Percentiles rank a stretch among this genome's conserved stretches.
These are phyloP conservation scores for Branchipolynoe longqiensis DNA, from an alignment of 2,888 invertebrate genomes.

Conservation along the genomic window DNA sequence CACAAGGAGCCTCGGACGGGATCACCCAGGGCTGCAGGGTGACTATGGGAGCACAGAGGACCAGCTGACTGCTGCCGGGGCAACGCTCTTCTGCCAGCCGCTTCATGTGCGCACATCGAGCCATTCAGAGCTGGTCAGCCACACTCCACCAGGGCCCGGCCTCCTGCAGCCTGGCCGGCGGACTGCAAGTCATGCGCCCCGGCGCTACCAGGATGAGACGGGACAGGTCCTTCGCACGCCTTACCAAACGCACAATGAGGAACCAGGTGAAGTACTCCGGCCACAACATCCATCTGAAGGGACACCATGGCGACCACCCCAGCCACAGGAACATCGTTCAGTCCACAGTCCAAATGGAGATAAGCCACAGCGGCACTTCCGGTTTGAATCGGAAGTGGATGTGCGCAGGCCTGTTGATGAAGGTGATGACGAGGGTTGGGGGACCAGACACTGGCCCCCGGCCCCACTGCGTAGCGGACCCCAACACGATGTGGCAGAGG, in stretches of 20 bases:
- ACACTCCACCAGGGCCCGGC: slow-evolving; percentile 2
- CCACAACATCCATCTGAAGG: too few species aligned
- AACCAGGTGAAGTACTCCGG: too few species aligned
- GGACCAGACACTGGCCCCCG: neutral
- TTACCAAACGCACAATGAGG: too few species aligned
- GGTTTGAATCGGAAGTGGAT: slow-evolving; percentile 21
- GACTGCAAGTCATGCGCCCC: neutral
- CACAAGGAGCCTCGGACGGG: neutral
- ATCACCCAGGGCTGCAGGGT: neutral
- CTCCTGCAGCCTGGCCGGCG: slow-evolving; percentile 23
- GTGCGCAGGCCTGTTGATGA: neutral
- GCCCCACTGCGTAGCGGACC: too few species aligned
- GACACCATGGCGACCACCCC: too few species aligned
- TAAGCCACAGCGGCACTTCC: neutral
- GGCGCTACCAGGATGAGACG: slow-evolving; percentile 5
- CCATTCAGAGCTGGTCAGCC: slow-evolving; percentile 2
- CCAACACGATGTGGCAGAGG: too few species aligned
- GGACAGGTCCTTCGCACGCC: too few species aligned
- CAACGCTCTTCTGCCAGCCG: slow-evolving; percentile 1
- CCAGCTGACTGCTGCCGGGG: neutral
- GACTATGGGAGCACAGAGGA: too few species aligned
- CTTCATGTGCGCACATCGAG: slow-evolving; percentile 29
- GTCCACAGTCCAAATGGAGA: neutral
- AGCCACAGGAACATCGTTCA: neutral
- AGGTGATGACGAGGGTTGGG: neutral